Conservation (phyloP, 2,888 invertebrate genomes). For the Ligdia adustata region DNA sequence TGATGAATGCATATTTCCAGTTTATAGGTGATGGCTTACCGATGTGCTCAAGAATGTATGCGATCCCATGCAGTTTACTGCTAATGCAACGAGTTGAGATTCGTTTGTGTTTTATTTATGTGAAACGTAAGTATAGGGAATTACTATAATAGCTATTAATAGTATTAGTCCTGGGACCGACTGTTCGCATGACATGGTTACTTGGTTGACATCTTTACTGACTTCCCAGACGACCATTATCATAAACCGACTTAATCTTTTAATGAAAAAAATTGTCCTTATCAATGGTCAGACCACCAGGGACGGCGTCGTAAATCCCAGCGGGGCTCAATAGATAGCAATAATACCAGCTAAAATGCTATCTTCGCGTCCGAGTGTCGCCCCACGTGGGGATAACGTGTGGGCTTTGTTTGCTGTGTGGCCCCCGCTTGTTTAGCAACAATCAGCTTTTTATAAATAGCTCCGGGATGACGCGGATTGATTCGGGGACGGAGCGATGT, state of each 20-base stretch:
- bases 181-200: neutral
- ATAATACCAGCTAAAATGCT: slow-evolving; percentile 36
- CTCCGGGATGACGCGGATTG: slow-evolving; percentile 65
- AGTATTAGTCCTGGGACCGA: neutral
- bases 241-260: neutral
- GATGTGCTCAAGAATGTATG: slow-evolving; percentile 68
- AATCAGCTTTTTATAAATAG: slow-evolving; percentile 53
- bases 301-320: slow-evolving; percentile 38
- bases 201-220: slow-evolving; percentile 5
- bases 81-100: slow-evolving; percentile 58
- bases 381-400: slow-evolving; percentile 38
- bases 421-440: slow-evolving; percentile 54
- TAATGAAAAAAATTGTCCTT: slow-evolving; percentile 16
- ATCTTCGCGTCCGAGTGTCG: slow-evolving; percentile 43
- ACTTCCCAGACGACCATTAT: slow-evolving; percentile 1
- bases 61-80: slow-evolving; percentile 68
- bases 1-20: slow-evolving; percentile 70
- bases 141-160: slow-evolving; percentile 4
- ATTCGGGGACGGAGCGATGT: slow-evolving; percentile 61
- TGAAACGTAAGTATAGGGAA: neutral
- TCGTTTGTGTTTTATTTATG: slow-evolving; percentile 37
- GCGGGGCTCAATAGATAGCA: slow-evolving; percentile 41
- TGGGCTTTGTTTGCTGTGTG: slow-evolving; percentile 56
- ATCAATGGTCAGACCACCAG: slow-evolving; percentile 38
- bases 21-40: slow-evolving; percentile 66